Evolutionary conservation across 2,797 vertebrate genomes (phyloP).

Genomic region (Malacoraja senta): DNA sequence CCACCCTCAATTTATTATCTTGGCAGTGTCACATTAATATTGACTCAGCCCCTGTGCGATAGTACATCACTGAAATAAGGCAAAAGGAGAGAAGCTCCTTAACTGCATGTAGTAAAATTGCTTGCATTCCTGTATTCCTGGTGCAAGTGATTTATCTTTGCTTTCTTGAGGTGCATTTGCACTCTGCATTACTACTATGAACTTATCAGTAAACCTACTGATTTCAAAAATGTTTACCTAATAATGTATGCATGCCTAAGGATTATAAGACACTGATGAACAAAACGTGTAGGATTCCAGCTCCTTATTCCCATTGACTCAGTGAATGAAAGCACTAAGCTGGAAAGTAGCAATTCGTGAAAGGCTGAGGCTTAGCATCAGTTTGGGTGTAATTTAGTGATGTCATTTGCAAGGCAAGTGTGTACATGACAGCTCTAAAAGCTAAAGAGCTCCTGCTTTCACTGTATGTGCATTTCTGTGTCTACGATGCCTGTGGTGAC

Average conservation of each 20-base stretch:
- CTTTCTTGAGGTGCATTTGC: not conserved
- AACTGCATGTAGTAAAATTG: not conserved
- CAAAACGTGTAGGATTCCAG: not conserved
- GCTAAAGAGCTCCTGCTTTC: not conserved
- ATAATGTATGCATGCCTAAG: not conserved
- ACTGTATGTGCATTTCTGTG: not conserved
- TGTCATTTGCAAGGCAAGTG: not conserved
- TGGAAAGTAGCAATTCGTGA: not conserved
- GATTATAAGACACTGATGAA: too few relatives aligned
- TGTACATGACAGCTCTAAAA: not conserved
- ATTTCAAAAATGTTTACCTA: not conserved
- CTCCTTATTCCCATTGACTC: not conserved
- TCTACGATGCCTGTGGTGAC: not conserved
- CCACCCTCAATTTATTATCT: constrained; percentile 31
- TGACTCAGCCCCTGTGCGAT: not conserved
- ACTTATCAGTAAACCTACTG: not conserved
- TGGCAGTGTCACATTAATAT: constrained; percentile 30
- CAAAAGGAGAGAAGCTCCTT: constrained; percentile 4
- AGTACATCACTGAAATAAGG: not conserved
- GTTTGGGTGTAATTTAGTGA: not conserved
- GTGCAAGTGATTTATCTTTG: not conserved
- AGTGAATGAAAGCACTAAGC: not conserved
- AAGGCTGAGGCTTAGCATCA: not conserved
- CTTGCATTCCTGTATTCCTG: not conserved
- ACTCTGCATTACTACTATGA: not conserved